Evolutionary conservation across 2,888 invertebrate species (phyloP).

Genomic region (Aethes cnicana): DNA sequence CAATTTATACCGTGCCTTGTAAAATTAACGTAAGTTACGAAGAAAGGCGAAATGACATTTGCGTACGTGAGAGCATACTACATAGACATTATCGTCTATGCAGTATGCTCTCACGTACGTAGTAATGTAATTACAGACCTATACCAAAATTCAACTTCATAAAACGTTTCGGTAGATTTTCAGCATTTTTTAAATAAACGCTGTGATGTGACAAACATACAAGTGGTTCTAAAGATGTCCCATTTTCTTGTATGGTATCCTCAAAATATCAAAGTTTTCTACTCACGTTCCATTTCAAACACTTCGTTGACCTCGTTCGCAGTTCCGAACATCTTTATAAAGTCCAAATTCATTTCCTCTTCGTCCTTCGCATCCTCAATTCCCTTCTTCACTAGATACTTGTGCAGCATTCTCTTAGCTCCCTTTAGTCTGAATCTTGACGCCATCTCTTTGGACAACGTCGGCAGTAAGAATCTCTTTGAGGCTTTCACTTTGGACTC

Average conservation of each 20-base stretch:
- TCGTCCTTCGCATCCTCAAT: background rate
- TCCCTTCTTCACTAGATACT: conserved; percentile 38
- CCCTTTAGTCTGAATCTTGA: conserved; percentile 34
- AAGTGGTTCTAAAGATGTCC: background rate
- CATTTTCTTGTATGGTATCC: background rate
- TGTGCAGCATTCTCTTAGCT: conserved; percentile 44
- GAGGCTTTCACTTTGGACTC: conserved; percentile 38
- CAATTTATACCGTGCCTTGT: no score
- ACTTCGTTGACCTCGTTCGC: conserved; percentile 65
- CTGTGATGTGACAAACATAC: background rate
- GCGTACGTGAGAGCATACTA: no score
- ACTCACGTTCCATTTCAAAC: conserved; percentile 68
- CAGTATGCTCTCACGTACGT: no score
- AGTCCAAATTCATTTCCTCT: conserved; percentile 41
- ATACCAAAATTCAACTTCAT: no score
- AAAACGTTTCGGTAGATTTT: no score
- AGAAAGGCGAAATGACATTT: no score
- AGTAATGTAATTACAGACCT: no score
- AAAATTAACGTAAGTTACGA: no score
- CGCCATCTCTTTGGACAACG: conserved; percentile 43
- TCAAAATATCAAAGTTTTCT: conserved; percentile 6
- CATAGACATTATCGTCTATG: no score
- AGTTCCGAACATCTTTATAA: conserved; percentile 62
- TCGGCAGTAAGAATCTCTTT: conserved; percentile 56
- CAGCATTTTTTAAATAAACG: no score